These are phyloP conservation scores for Mesodorylaimus sp. DNA, from an alignment of 2,888 invertebrate species.

Conservation along the genomic window DNA sequence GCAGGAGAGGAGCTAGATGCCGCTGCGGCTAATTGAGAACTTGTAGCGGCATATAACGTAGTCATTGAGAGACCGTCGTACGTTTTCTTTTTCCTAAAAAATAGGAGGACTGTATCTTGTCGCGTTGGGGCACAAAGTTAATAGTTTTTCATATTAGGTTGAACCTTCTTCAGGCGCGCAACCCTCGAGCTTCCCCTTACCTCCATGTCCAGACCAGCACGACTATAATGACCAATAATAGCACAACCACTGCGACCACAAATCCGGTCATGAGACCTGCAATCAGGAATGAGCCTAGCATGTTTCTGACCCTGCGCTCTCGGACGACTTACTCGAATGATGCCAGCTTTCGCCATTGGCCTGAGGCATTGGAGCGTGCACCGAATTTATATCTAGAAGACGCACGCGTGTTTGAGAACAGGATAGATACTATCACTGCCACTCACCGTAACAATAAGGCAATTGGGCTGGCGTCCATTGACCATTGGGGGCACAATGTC, in stretches of 20 bases:
- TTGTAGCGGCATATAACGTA: neutral
- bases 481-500: neutral
- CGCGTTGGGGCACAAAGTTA: no score
- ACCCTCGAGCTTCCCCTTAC: neutral
- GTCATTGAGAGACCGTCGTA: neutral
- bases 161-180: no score
- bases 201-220: neutral
- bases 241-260: neutral
- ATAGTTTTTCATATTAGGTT: no score
- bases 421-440: neutral
- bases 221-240: neutral
- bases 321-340: neutral
- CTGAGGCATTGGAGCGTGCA: no score
- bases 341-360: no score
- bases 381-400: neutral
- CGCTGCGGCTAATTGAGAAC: neutral
- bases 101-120: no score
- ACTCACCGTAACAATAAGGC: slow-evolving; percentile 1
- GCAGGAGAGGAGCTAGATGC: neutral
- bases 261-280: neutral
- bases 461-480: neutral
- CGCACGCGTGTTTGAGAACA: neutral
- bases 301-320: neutral
- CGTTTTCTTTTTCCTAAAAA: neutral
- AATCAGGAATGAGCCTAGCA: no score